A percentile compares a stretch with the other conserved stretches of the same genome.
These are phyloP conservation scores for Drosophila hydei DNA, from an alignment of 1,140 invertebrate genomes.

Conservation along the genomic window DNA sequence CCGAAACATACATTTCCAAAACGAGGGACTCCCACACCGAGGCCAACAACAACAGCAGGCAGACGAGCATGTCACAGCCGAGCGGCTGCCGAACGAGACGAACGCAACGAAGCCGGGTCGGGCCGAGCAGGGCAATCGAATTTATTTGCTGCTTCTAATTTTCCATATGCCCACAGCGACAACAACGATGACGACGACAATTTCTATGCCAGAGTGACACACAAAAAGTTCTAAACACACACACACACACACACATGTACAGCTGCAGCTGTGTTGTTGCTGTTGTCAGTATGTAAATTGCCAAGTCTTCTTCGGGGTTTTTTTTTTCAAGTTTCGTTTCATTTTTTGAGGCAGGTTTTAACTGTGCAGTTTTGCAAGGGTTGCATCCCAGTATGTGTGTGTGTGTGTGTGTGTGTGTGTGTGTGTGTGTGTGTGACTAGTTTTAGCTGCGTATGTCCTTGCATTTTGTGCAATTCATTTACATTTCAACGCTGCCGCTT, in stretches of 20 bases:
- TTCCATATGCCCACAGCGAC: slow-evolving; percentile 48
- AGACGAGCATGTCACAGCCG: slow-evolving; percentile 34
- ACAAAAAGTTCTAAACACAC: slow-evolving; percentile 58
- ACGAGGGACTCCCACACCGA: slow-evolving; percentile 67
- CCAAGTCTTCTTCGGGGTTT: slow-evolving; percentile 47
- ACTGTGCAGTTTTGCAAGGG: slow-evolving; percentile 43
- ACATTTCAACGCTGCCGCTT: slow-evolving; percentile 71
- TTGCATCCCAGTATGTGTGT: slow-evolving; percentile 41
- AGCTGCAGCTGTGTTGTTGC: background rate
- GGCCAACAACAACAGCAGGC: slow-evolving; percentile 38
- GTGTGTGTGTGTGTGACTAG: slow-evolving; percentile 35
- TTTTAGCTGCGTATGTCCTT: slow-evolving; percentile 73
- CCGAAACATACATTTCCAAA: slow-evolving; percentile 61
- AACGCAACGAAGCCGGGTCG: slow-evolving; percentile 41
- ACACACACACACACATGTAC: slow-evolving; percentile 24
- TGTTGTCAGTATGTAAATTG: slow-evolving; percentile 79
- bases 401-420: slow-evolving; percentile 9
- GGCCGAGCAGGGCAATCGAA: slow-evolving; percentile 74
- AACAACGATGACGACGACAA: slow-evolving; percentile 67
- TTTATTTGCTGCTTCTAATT: slow-evolving; percentile 76
- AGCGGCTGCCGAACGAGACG: slow-evolving; percentile 43
- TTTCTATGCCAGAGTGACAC: slow-evolving; percentile 79
- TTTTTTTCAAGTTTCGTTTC: slow-evolving; percentile 26
- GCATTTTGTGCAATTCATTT: slow-evolving; percentile 80
- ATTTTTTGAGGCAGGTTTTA: slow-evolving; percentile 69